Conservation (phyloP, 2,797 vertebrate species). For the Carcharodon carcharias region DNA sequence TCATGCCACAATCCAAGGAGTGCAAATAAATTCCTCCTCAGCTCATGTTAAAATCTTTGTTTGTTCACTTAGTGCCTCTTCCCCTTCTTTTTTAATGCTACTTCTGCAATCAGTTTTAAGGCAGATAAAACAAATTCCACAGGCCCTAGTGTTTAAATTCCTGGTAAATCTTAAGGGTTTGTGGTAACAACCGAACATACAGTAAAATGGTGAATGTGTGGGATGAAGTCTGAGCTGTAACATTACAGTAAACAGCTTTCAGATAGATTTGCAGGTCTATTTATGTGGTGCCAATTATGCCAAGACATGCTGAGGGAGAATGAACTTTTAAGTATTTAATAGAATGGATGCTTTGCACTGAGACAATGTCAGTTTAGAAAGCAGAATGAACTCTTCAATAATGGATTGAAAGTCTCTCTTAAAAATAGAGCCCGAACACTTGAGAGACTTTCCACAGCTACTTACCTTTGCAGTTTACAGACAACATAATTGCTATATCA, state of each 20-base stretch:
- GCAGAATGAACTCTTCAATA: neutral
- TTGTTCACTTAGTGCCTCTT: neutral
- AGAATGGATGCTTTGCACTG: neutral
- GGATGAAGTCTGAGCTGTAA: slow-evolving; percentile 11
- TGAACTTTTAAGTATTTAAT: neutral
- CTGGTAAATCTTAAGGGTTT: neutral
- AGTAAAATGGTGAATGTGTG: slow-evolving; percentile 6
- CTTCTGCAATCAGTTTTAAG: neutral
- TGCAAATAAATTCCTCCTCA: neutral
- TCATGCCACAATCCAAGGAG: neutral
- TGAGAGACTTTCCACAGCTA: neutral
- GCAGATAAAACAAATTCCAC: neutral
- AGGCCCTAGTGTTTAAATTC: neutral
- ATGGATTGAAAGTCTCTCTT: neutral
- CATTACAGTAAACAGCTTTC: neutral
- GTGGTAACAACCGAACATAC: neutral
- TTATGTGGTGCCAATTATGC: neutral
- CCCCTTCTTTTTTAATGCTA: neutral
- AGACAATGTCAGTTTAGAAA: neutral
- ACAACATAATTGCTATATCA: neutral
- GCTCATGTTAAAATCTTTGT: neutral
- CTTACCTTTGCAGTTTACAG: neutral
- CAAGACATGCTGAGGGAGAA: neutral
- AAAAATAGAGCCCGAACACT: neutral
- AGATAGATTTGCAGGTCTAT: neutral